phyloP scores from a whole-genome alignment of 2,113 vertebrate species.

The Phycodurus eques region DNA sequence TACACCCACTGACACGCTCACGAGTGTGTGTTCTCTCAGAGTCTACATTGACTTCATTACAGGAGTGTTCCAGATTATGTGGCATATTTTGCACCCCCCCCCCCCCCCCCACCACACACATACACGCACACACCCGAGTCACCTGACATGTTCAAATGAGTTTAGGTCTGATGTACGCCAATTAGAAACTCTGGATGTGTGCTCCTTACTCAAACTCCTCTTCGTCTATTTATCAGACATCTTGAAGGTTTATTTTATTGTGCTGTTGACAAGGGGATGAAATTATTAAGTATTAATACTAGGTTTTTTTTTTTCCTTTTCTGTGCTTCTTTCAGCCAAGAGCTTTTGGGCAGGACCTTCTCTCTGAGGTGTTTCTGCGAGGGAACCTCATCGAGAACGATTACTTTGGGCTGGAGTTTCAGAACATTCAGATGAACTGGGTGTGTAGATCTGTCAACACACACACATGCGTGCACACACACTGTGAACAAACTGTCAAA shows the following conservation, averaged over 20 bases:
- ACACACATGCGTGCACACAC: neutral
- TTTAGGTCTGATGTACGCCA: neutral
- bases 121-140: neutral
- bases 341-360: conserved; percentile 76
- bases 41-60: neutral
- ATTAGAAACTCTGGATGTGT: neutral
- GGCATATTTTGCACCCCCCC: neutral
- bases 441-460: conserved; percentile 70
- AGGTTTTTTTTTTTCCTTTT: conserved; percentile 9
- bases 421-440: conserved; percentile 86
- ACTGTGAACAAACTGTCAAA: neutral
- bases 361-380: conserved; percentile 82
- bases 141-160: neutral
- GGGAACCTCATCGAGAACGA: conserved; percentile 91
- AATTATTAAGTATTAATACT: conserved; percentile 11
- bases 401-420: conserved; percentile 96
- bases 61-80: neutral
- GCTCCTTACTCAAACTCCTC: neutral
- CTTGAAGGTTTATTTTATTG: neutral
- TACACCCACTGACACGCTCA: neutral
- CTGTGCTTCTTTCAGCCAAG: conserved; percentile 73
- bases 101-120: no score
- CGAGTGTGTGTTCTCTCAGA: neutral
- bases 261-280: conserved; percentile 19
- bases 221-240: neutral